Evolutionary conservation across 2,888 invertebrate genomes (phyloP).

Genomic region (Mylabris sibirica): DNA sequence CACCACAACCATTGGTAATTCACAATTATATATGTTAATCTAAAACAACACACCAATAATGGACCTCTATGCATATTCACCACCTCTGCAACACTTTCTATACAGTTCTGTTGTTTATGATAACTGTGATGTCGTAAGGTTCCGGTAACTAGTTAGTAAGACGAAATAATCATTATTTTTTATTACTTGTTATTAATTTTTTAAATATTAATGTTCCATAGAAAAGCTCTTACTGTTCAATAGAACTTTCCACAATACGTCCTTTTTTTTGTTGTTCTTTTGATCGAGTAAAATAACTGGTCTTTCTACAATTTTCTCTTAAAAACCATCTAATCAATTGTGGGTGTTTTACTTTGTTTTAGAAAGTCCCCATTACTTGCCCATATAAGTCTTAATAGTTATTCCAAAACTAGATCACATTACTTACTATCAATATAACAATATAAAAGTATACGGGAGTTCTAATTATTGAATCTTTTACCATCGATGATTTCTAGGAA

Average conservation of each 20-base stretch:
- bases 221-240: background rate
- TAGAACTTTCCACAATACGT: background rate
- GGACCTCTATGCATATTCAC: slow-evolving; percentile 43
- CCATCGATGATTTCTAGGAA: slow-evolving; percentile 4
- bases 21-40: slow-evolving; percentile 56
- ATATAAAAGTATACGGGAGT: background rate
- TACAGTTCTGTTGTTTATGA: slow-evolving; percentile 44
- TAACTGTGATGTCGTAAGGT: slow-evolving; percentile 38
- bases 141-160: slow-evolving; percentile 40
- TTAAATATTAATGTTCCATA: background rate
- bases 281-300: background rate
- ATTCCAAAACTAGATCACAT: slow-evolving; percentile 37
- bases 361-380: slow-evolving; percentile 52
- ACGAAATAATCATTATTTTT: slow-evolving; percentile 34
- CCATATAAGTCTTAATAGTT: slow-evolving; percentile 44
- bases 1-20: slow-evolving; percentile 45
- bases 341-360: slow-evolving; percentile 56
- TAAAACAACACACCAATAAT: slow-evolving; percentile 43
- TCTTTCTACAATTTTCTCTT: slow-evolving; percentile 44
- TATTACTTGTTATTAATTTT: slow-evolving; percentile 21
- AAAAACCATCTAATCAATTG: slow-evolving; percentile 50
- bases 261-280: background rate
- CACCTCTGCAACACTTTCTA: slow-evolving; percentile 40
- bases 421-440: slow-evolving; percentile 29
- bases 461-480: slow-evolving; percentile 7